Evolutionary conservation across 2,888 invertebrate species (phyloP).

Genomic region (Syrista parreyssii): DNA sequence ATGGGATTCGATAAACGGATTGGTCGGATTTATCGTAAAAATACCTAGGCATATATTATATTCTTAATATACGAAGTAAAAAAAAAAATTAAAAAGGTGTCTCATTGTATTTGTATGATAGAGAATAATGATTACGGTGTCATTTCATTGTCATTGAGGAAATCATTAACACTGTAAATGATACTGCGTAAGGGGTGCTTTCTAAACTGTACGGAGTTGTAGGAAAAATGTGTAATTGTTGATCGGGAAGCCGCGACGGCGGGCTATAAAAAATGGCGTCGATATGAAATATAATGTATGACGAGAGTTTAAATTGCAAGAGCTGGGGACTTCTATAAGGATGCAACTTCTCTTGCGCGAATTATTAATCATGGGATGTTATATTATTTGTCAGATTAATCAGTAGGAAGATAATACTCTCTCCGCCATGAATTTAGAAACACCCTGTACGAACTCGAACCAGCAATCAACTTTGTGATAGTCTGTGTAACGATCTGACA

Average conservation of each 20-base stretch:
- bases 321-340: not conserved
- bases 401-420: not conserved
- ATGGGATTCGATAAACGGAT: not conserved
- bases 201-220: slow-evolving; percentile 41
- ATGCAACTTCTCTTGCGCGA: not conserved
- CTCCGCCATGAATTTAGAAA: slow-evolving; percentile 48
- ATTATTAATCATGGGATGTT: not conserved
- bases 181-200: slow-evolving; percentile 49
- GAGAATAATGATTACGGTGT: slow-evolving; percentile 46
- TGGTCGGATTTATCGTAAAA: slow-evolving; percentile 33
- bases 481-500: slow-evolving; percentile 49
- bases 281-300: not conserved
- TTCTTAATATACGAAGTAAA: slow-evolving; percentile 57
- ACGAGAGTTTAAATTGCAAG: not conserved
- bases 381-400: not conserved
- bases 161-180: slow-evolving; percentile 37
- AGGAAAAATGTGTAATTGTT: not conserved
- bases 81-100: slow-evolving; percentile 40
- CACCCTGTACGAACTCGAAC: slow-evolving; percentile 48
- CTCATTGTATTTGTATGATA: slow-evolving; percentile 61
- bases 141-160: slow-evolving; percentile 51
- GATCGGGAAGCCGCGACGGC: not conserved
- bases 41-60: slow-evolving; percentile 55
- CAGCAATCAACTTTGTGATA: slow-evolving; percentile 64
- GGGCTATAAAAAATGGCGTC: not conserved